Evolutionary conservation across 2,113 vertebrate genomes (phyloP), one percentile per base, ranked within the genome.

Genomic region (Oryzias woworae): DNA sequence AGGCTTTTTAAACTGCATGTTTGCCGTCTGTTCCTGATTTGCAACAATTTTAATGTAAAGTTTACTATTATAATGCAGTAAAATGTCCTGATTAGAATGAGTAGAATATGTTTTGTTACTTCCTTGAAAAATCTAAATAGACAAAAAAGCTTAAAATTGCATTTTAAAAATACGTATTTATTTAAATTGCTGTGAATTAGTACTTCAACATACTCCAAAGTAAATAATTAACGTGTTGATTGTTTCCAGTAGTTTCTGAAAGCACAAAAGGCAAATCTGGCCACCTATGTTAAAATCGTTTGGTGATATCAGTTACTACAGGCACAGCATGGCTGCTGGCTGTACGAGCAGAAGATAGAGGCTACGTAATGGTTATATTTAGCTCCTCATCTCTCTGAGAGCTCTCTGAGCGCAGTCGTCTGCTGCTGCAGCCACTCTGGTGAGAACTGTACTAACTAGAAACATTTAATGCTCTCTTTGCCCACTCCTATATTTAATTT

Each of bases 361-460:
- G 57, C 69, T 80, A 69, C 64, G 59, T 71, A 69, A 74, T 68
- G 66, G 79, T 85, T 89, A 86, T 89, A 88, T 87, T 88, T 88
- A 89, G 84, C 78, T 78, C 45, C 73, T 78, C 76, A 53, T 85
- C 53, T 85, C 75, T 70, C 82, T 88, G 82, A 80, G 60, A 62
- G 62, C 63, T 63, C 73, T 65, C 51, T 70, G 66, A 80, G 75
- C 66, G 71, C 62, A 76, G 73, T 81, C 48, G 62, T 57, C 69
- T 75, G 65, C 62, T 58, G 66, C 63, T 61, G 42, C 69, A 56
- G 56, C 57, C 58, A 58, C 80, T 85, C 65, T 74, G 53, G 41
- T 64, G 71, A 84, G 78, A 77, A 49, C 28, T 44, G 51, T 52
- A 41, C 57, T 78, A 62, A 67, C 41, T 62, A 56, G 62, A 71